These are phyloP conservation scores for Stenoptilia bipunctidactyla DNA, from an alignment of 2,888 invertebrate genomes.

Conservation along the genomic window DNA sequence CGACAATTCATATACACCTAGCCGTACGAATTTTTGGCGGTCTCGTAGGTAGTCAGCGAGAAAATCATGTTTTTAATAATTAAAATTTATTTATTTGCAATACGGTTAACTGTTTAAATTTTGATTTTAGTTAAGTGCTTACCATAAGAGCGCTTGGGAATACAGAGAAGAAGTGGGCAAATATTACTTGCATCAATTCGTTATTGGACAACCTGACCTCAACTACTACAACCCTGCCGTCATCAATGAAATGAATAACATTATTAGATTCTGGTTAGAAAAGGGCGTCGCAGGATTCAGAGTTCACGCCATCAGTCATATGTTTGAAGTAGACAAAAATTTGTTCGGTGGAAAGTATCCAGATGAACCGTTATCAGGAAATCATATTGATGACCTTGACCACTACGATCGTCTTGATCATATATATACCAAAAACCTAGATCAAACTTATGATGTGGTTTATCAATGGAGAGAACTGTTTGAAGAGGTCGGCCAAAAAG, in stretches of 20 bases:
- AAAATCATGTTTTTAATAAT: background rate
- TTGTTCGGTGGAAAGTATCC: constrained; percentile 45
- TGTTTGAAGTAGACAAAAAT: constrained; percentile 71
- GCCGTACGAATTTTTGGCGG: too few species aligned
- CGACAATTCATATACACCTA: too few species aligned
- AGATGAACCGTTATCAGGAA: constrained; percentile 69
- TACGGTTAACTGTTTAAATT: too few species aligned
- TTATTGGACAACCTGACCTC: constrained; percentile 79
- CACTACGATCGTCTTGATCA: constrained; percentile 72
- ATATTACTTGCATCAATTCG: constrained; percentile 82
- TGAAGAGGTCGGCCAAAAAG: constrained; percentile 65
- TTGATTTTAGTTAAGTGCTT: constrained; percentile 54
- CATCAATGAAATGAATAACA: constrained; percentile 74
- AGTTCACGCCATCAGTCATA: constrained; percentile 79
- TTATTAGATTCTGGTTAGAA: constrained; percentile 84
- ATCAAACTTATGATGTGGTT: constrained; percentile 74
- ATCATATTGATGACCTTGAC: constrained; percentile 40
- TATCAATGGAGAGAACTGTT: constrained; percentile 75
- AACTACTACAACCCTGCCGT: constrained; percentile 78
- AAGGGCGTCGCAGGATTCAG: constrained; percentile 91
- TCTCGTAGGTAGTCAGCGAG: too few species aligned
- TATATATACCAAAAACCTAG: constrained; percentile 73
- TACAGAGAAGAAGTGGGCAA: constrained; percentile 75
- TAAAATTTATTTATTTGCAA: constrained; percentile 5
- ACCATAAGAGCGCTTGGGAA: constrained; percentile 81